These are phyloP conservation scores for Aphelenchoides besseyi DNA, from an alignment of 1,140 invertebrate genomes.

Conservation along the genomic window DNA sequence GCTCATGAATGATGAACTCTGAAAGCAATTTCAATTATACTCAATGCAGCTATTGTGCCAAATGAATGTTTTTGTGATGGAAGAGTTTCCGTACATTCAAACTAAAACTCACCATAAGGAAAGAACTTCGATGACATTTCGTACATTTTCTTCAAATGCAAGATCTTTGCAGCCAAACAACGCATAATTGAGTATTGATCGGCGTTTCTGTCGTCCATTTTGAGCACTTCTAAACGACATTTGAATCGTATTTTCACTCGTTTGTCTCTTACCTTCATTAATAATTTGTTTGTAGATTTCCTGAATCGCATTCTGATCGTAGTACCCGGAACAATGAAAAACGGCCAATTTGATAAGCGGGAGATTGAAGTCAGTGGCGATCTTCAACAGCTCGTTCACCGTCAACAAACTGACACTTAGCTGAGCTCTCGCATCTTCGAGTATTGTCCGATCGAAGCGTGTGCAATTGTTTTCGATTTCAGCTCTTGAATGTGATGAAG, in stretches of 20 bases:
- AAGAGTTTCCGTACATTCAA: neutral
- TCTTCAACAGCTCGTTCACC: constrained; percentile 68
- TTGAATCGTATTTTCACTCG: neutral
- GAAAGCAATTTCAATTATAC: neutral
- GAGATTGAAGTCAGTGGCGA: constrained; percentile 66
- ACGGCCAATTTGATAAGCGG: constrained; percentile 66
- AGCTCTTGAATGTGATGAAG: neutral
- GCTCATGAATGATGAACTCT: constrained; percentile 40
- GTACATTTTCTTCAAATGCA: constrained; percentile 28
- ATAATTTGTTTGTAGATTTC: constrained; percentile 68
- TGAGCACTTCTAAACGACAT: constrained; percentile 11
- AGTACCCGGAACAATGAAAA: constrained; percentile 66
- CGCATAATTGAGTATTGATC: neutral
- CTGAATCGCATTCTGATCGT: constrained; percentile 66
- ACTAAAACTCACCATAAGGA: constrained; percentile 25
- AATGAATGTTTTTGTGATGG: constrained; percentile 19
- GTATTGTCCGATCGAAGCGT: neutral
- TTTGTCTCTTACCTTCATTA: constrained; percentile 64
- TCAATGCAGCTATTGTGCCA: neutral
- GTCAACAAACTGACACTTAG: constrained; percentile 27
- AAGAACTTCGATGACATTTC: constrained; percentile 32
- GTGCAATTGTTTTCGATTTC: neutral
- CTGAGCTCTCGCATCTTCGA: constrained; percentile 29
- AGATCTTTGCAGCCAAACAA: constrained; percentile 21
- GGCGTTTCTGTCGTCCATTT: neutral